Conservation (phyloP, 2,888 invertebrate genomes). For the Lissonota sp. region DNA sequence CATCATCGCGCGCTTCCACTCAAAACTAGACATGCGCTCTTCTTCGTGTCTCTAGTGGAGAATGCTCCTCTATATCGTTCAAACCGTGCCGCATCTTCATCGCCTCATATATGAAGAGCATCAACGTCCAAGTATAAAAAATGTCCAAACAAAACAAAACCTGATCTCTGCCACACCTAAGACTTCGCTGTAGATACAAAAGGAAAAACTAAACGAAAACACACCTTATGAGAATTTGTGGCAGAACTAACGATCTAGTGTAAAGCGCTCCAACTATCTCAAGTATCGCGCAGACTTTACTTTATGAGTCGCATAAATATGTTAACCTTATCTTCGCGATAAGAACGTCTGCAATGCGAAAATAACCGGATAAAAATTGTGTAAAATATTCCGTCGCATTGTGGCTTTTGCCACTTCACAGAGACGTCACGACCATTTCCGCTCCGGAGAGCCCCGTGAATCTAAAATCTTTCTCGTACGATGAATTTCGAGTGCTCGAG, state of each 20-base stretch:
- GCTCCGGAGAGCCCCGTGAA: background rate
- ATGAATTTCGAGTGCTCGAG: no score
- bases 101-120: slow-evolving; percentile 47
- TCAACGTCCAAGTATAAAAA: no score
- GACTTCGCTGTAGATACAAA: background rate
- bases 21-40: slow-evolving; percentile 76
- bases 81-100: slow-evolving; percentile 59
- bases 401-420: slow-evolving; percentile 11
- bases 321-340: slow-evolving; percentile 14
- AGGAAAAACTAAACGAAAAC: no score
- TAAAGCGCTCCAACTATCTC: slow-evolving; percentile 32
- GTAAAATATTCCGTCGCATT: slow-evolving; percentile 50
- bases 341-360: slow-evolving; percentile 54
- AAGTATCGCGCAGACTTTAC: slow-evolving; percentile 26
- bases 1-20: slow-evolving; percentile 68
- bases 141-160: background rate
- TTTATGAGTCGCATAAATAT: slow-evolving; percentile 39
- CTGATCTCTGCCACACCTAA: background rate
- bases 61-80: slow-evolving; percentile 33
- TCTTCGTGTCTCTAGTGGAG: slow-evolving; percentile 76
- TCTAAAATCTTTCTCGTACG: no score
- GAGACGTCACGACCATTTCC: slow-evolving; percentile 5
- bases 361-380: slow-evolving; percentile 41
- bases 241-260: no score
- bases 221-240: no score